phyloP scores from a whole-genome alignment of 2,797 vertebrate species.

The Sebastes minor region DNA sequence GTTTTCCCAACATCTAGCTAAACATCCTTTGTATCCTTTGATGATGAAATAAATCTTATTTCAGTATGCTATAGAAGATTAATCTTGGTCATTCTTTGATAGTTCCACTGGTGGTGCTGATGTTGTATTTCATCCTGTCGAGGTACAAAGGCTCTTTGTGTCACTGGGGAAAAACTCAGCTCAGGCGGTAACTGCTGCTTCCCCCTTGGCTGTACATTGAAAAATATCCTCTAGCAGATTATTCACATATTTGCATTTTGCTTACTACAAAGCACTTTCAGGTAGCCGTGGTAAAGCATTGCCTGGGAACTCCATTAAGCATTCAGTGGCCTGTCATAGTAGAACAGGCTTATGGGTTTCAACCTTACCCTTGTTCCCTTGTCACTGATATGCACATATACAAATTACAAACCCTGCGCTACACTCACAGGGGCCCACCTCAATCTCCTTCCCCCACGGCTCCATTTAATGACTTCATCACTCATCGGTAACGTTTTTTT shows the following conservation, averaged over 20 bases:
- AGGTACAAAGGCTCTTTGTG: neutral
- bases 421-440: constrained; percentile 44
- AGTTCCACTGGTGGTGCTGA: neutral
- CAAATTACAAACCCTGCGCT: constrained; percentile 61
- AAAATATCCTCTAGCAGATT: constrained; percentile 36
- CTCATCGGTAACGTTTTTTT: constrained; percentile 44
- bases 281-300: constrained; percentile 23
- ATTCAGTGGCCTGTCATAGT: constrained; percentile 63
- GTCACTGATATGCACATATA: constrained; percentile 71
- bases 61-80: neutral
- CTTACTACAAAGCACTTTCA: constrained; percentile 45
- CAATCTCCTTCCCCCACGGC: constrained; percentile 39
- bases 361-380: constrained; percentile 63
- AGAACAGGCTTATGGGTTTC: constrained; percentile 56
- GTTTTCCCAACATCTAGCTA: neutral
- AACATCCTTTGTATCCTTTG: neutral
- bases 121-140: neutral
- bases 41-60: neutral
- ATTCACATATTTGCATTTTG: constrained; percentile 66
- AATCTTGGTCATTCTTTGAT: neutral
- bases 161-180: neutral
- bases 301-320: constrained; percentile 54
- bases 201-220: neutral
- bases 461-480: constrained; percentile 70
- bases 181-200: neutral